These are phyloP conservation scores for Hylaeus anthracinus DNA, from an alignment of 1,140 invertebrate species.

Conservation along the genomic window DNA sequence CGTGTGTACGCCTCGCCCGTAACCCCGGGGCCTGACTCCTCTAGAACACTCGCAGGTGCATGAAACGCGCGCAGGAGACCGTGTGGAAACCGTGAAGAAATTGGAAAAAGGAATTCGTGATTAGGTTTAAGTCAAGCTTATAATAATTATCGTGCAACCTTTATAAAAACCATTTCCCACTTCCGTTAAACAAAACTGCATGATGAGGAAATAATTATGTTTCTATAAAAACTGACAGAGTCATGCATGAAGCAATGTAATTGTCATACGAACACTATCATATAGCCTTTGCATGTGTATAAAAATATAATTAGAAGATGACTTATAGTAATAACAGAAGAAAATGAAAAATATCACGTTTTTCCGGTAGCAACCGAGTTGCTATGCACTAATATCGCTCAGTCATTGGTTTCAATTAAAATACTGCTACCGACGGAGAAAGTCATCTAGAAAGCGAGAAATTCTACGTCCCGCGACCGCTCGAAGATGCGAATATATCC, in stretches of 20 bases:
- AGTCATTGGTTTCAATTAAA: conserved; percentile 42
- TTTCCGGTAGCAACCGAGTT: background rate
- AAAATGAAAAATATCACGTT: conserved; percentile 7
- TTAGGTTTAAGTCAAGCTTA: too few relatives aligned
- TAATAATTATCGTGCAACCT: too few relatives aligned
- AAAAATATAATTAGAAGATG: too few relatives aligned
- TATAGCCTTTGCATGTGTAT: too few relatives aligned
- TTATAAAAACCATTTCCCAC: too few relatives aligned
- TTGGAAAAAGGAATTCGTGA: background rate
- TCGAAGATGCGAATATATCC: background rate
- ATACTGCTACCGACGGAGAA: conserved; percentile 16
- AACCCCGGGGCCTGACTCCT: conserved; percentile 23
- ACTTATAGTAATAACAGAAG: too few relatives aligned
- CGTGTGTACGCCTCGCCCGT: conserved; percentile 15
- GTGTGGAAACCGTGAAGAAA: conserved; percentile 22
- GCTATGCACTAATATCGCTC: conserved; percentile 10
- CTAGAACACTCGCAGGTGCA: conserved; percentile 43
- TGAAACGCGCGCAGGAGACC: conserved; percentile 25
- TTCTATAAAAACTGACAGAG: too few relatives aligned
- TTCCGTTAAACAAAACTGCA: too few relatives aligned
- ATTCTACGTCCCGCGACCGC: background rate
- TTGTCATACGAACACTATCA: too few relatives aligned
- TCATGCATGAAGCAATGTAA: too few relatives aligned
- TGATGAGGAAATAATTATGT: too few relatives aligned
- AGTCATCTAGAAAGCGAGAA: conserved; percentile 8